Evolutionary conservation across 2,797 vertebrate genomes (phyloP).

Genomic region (Phoxinus dragarum): DNA sequence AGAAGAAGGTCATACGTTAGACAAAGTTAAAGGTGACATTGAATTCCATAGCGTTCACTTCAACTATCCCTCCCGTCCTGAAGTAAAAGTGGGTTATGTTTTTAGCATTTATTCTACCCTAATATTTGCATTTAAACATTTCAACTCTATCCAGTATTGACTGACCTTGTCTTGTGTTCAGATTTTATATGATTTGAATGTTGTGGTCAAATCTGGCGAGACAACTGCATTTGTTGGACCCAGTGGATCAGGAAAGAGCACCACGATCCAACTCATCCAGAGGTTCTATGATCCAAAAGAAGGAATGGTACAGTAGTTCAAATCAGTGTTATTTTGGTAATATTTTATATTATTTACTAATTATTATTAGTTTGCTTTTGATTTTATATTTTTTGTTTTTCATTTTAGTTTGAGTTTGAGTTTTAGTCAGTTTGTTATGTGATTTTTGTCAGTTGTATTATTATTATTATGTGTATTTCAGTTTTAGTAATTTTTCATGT

Average conservation of each 20-base stretch:
- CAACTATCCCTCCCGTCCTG: constrained; percentile 90
- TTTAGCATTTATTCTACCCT: background rate
- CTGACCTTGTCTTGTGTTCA: constrained; percentile 56
- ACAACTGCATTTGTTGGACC: constrained; percentile 84
- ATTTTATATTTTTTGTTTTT: background rate
- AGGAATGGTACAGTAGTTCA: constrained; percentile 76
- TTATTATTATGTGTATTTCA: background rate
- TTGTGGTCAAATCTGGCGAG: constrained; percentile 77
- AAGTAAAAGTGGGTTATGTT: constrained; percentile 83
- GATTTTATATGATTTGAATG: constrained; percentile 78
- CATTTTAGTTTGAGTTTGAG: background rate
- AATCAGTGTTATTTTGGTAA: background rate
- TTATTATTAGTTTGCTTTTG: background rate
- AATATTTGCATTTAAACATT: background rate
- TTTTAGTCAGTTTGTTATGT: background rate
- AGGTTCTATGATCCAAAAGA: constrained; percentile 81
- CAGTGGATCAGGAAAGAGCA: constrained; percentile 83
- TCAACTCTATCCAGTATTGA: background rate
- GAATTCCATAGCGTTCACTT: constrained; percentile 93
- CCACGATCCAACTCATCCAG: constrained; percentile 80
- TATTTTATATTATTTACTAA: background rate
- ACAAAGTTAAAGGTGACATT: constrained; percentile 90
- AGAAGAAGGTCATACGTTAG: constrained; percentile 90
- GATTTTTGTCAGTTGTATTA: background rate
- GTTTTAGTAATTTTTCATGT: background rate